Evolutionary conservation across 2,888 invertebrate species (phyloP).

Genomic region (Sphaerophoria rueppellii): DNA sequence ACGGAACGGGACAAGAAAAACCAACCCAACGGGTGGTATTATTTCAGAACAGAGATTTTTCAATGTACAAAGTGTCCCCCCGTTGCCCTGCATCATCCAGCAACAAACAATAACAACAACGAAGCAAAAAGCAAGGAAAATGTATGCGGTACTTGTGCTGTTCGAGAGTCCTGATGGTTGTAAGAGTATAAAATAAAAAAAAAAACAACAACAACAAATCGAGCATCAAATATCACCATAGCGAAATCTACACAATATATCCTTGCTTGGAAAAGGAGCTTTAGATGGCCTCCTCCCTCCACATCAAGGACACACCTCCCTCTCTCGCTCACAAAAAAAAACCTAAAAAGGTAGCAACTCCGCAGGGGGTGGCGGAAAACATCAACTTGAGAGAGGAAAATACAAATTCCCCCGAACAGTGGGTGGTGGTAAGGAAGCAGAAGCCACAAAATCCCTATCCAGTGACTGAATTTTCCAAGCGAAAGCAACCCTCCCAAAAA

Average conservation of each 20-base stretch:
- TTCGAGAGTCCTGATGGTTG: slow-evolving; percentile 16
- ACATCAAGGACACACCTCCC: slow-evolving; percentile 55
- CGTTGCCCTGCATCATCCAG: slow-evolving; percentile 1
- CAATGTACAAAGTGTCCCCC: not conserved
- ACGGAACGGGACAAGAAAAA: not conserved
- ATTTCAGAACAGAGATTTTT: slow-evolving; percentile 15
- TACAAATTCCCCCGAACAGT: slow-evolving; percentile 60
- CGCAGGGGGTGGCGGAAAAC: slow-evolving; percentile 31
- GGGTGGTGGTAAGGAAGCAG: slow-evolving; percentile 52
- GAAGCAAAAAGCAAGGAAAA: slow-evolving; percentile 63
- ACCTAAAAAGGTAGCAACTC: slow-evolving; percentile 43
- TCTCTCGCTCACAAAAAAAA: slow-evolving; percentile 6
- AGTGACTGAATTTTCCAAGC: not conserved
- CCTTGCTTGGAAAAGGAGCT: slow-evolving; percentile 66
- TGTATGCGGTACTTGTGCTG: slow-evolving; percentile 23
- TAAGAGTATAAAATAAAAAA: slow-evolving; percentile 30
- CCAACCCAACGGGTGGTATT: slow-evolving; percentile 36
- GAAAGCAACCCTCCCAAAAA: slow-evolving; percentile 15
- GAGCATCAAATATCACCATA: slow-evolving; percentile 73
- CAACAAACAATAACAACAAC: slow-evolving; percentile 47
- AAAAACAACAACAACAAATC: slow-evolving; percentile 33
- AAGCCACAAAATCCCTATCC: slow-evolving; percentile 46
- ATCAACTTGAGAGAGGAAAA: slow-evolving; percentile 22
- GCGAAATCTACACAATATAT: slow-evolving; percentile 73
- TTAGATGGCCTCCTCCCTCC: slow-evolving; percentile 69